Evolutionary conservation across 2,797 vertebrate species (phyloP).

Genomic region (Mionectes olivaceus): DNA sequence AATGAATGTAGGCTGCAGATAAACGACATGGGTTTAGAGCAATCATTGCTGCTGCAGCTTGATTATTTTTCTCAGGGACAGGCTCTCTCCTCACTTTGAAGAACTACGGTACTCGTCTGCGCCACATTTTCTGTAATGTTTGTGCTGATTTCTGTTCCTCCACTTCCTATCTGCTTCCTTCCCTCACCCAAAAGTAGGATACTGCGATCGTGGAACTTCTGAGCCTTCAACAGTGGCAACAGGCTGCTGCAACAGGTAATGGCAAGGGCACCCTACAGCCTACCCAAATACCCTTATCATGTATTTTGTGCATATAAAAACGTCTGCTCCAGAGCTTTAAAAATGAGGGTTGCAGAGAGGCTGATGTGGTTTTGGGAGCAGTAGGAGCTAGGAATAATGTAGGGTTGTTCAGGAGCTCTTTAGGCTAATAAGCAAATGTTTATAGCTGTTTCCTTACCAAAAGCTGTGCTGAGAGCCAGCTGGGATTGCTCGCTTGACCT

Average conservation of each 20-base stretch:
- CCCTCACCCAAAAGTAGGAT: background rate
- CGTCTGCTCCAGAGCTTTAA: background rate
- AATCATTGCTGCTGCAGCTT: slow-evolving; percentile 18
- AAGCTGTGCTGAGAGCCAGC: background rate
- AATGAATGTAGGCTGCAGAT: slow-evolving; percentile 43
- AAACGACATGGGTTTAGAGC: slow-evolving; percentile 1
- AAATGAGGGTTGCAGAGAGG: background rate
- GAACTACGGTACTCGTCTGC: background rate
- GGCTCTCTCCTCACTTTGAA: slow-evolving; percentile 3
- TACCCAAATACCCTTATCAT: rapidly evolving
- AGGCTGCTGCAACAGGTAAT: background rate
- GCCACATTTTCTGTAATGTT: rapidly evolving
- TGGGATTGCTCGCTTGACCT: background rate
- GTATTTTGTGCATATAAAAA: background rate
- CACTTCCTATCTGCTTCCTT: background rate
- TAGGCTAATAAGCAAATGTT: background rate
- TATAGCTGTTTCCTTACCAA: background rate
- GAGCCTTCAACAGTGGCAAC: background rate
- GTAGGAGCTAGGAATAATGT: background rate
- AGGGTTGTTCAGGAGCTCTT: background rate
- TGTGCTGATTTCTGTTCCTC: background rate
- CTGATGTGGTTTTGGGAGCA: background rate
- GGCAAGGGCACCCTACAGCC: background rate
- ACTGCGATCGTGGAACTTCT: rapidly evolving
- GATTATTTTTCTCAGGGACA: slow-evolving; percentile 57